Evolutionary conservation across 2,797 vertebrate genomes (phyloP).

Genomic region (Rhincodon typus): DNA sequence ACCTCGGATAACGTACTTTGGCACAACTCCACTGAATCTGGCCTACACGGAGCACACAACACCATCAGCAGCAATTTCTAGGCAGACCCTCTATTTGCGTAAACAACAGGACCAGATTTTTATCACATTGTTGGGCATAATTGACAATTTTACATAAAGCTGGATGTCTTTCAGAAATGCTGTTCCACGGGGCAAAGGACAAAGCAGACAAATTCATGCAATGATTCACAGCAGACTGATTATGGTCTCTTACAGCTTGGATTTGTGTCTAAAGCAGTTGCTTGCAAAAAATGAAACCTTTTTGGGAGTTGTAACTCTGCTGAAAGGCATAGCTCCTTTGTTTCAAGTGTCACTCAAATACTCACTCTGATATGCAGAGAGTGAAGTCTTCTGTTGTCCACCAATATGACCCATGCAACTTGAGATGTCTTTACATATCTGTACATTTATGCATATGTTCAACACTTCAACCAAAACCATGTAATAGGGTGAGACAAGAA

Average conservation of each 20-base stretch:
- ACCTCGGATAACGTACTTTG: neutral
- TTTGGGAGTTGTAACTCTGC: neutral
- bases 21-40: neutral
- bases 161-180: neutral
- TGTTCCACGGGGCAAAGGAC: neutral
- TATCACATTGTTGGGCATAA: neutral
- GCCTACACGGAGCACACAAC: neutral
- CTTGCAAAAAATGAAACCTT: neutral
- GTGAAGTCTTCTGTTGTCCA: neutral
- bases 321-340: neutral
- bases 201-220: neutral
- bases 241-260: neutral
- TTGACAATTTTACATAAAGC: slow-evolving; percentile 4
- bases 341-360: neutral
- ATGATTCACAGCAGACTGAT: neutral
- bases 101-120: neutral
- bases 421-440: neutral
- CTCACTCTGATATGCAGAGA: neutral
- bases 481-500: neutral
- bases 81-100: neutral
- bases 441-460: neutral
- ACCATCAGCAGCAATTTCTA: neutral
- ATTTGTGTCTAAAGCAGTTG: neutral
- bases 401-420: neutral
- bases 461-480: neutral